Base-by-base conservation (phyloP, 2,797 vertebrate genomes). In the Pachyuromys duprasi region DNA sequence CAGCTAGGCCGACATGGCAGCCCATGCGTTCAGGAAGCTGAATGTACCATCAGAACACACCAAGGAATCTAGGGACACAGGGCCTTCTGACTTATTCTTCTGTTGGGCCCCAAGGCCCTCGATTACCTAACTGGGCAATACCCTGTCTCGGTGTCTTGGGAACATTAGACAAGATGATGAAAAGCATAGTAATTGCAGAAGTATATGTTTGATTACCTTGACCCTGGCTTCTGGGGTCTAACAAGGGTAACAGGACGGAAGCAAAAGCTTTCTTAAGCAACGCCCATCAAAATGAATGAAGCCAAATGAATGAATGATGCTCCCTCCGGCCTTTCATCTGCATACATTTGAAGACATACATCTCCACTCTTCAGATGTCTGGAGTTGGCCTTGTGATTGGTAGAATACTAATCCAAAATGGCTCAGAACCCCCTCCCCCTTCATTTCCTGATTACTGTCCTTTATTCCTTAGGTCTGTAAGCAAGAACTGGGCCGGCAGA, bases 371-470 rank as follows among this genome's bases (percentile, higher is more conserved):
- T 82, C 88, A 60, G 88, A 96, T 96, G 94, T 97, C 96, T 96
- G 97, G 97, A 91, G 97, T 98, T 97, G 96, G 97, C 98, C 97
- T 98, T 93, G 90, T 96, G 72, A 98, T 95, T 97, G 98, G 97
- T 97, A 97, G 91, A 33, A 93, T 96, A 94, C 96, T 95, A 93
- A 97, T 95, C 93, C 97, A 96, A 97, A 97, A 97, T 65, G 95
- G 97, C 97, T 97, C 88, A 57, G 31, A 57, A 79, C 45, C 1
- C 60, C 70, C 14, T 0, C 36, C 4, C 45, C 90, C 94, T 75
- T 96, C 95, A 53, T 96, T 63, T 83, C 5, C 33, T 96, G 98
- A 98, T 98, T 96, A 97, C 98, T 98, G 97, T 91, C 95, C 96
- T 95, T 79, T 74, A 80, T 95, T 97, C 72, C 81, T 33, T 11